Evolutionary conservation across 2,113 vertebrate genomes (phyloP).

Genomic region (Tachycineta bicolor): DNA sequence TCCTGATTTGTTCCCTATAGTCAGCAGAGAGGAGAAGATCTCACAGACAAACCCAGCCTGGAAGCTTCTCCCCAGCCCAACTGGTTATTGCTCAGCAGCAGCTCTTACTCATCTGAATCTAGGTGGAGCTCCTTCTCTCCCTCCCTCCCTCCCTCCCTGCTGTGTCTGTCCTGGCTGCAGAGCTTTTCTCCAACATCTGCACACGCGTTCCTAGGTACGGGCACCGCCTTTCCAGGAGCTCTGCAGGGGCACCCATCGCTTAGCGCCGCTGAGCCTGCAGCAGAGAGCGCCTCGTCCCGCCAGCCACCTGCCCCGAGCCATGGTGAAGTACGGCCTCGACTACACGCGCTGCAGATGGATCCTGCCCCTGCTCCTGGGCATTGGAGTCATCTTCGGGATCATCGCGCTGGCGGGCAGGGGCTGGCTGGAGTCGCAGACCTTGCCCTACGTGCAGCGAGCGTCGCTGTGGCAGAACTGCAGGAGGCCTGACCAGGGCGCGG

Average conservation of each 20-base stretch:
- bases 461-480: constrained; percentile 63
- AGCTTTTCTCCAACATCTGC: background rate
- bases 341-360: constrained; percentile 73
- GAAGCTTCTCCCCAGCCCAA: constrained; percentile 28
- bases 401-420: constrained; percentile 69
- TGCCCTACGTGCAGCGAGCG: constrained; percentile 21
- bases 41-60: constrained; percentile 21
- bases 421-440: constrained; percentile 74
- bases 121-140: constrained; percentile 69
- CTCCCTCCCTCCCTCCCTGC: background rate
- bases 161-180: background rate
- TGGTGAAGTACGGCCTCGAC: constrained; percentile 72
- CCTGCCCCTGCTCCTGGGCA: constrained; percentile 68
- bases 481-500: background rate
- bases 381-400: constrained; percentile 72
- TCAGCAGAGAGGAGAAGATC: constrained; percentile 32
- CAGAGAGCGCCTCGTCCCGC: background rate
- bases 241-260: background rate
- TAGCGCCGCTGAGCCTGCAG: fast-evolving
- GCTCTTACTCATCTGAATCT: constrained; percentile 68
- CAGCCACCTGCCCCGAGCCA: background rate
- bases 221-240: background rate
- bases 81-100: constrained; percentile 41
- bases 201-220: fast-evolving
- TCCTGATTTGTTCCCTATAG: background rate